Conservation (phyloP, 2,797 vertebrate species). For the Pseudochirops cupreus region DNA sequence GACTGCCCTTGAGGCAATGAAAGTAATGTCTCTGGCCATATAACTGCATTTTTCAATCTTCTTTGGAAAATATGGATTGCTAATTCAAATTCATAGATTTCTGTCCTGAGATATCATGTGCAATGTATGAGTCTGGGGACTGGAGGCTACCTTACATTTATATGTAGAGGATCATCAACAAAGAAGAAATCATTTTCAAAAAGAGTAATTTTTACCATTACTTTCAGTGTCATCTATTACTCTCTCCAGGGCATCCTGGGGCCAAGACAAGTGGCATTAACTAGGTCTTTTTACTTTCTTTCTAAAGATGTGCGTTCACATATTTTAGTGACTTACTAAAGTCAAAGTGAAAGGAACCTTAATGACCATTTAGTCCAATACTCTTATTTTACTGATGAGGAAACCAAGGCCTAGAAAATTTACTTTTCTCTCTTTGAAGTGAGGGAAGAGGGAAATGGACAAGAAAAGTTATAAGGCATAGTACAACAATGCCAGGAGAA, state of each 20-base stretch:
- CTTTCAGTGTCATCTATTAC: neutral
- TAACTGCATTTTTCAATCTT: slow-evolving; percentile 16
- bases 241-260: neutral
- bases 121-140: slow-evolving; percentile 34
- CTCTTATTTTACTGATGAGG: neutral
- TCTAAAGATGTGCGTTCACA: neutral
- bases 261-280: neutral
- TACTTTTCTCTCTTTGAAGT: neutral
- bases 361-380: neutral
- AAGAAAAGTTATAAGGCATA: neutral
- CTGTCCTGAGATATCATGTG: slow-evolving; percentile 37
- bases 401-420: neutral
- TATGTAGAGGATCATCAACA: neutral
- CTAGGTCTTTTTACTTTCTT: neutral
- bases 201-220: slow-evolving; percentile 58
- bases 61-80: slow-evolving; percentile 35
- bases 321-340: neutral
- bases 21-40: slow-evolving; percentile 27
- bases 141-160: slow-evolving; percentile 26
- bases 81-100: slow-evolving; percentile 48
- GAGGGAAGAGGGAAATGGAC: neutral
- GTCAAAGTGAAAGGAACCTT: neutral
- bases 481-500: neutral
- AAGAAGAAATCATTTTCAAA: slow-evolving; percentile 3
- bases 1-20: slow-evolving; percentile 41